A percentile compares a stretch with the other conserved stretches of the same genome.
Conservation (phyloP, 37 sponge, comb jelly and placozoan genomes). For the Bolinopsis microptera region DNA sequence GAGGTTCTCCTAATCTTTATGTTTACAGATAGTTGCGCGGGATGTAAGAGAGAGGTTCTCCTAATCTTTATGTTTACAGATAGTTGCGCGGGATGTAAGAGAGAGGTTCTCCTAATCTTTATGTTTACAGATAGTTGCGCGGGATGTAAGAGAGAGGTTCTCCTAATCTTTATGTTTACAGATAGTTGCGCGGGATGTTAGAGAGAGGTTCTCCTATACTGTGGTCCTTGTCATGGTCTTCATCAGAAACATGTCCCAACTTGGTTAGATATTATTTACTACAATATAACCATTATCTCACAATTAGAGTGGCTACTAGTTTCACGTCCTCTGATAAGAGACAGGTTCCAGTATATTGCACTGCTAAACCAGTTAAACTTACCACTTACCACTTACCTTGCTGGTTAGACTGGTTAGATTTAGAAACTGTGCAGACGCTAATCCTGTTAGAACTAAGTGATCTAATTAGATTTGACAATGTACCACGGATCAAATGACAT, state of each 20-base stretch:
- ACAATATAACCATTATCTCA: neutral
- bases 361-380: too few species aligned
- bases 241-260: slow-evolving; percentile 60
- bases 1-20: too few species aligned
- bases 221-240: slow-evolving; percentile 27
- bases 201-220: slow-evolving; percentile 33
- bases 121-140: slow-evolving; percentile 54
- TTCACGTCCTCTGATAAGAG: neutral
- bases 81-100: slow-evolving; percentile 41
- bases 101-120: slow-evolving; percentile 36
- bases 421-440: too few species aligned
- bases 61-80: too few species aligned
- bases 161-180: neutral
- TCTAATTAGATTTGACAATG: too few species aligned
- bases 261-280: slow-evolving; percentile 19
- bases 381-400: too few species aligned
- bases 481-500: too few species aligned
- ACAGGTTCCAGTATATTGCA: too few species aligned
- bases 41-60: too few species aligned
- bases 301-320: neutral
- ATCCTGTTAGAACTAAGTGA: too few species aligned
- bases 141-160: slow-evolving; percentile 42
- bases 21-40: too few species aligned
- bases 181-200: slow-evolving; percentile 43
- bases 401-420: too few species aligned